Evolutionary conservation across 1,140 invertebrate species (phyloP), one percentile per base, ranked within the genome.

Genomic region (Goniozus legneri): DNA sequence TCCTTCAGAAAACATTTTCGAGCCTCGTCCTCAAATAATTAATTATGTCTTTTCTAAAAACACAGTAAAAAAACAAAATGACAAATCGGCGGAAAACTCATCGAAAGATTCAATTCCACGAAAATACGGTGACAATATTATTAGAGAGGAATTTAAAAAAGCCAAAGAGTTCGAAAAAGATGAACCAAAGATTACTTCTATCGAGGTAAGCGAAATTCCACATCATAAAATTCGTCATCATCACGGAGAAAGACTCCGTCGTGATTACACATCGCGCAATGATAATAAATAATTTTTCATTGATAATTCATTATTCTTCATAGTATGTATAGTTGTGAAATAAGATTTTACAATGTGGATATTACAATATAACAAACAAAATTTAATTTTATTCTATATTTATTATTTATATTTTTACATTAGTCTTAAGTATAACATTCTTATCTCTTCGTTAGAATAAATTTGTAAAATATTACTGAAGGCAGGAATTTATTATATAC

Each of bases 191-290:
- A 44, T 69, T 0, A 51, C 59, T 1, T 68, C 67, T 6, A 59
- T 70, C 3, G 59, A 65, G 39, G 52, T 70, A 6, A 67, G 63
- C 43, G 52, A 67, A 42, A 19, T 52, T n/a, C 61, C 57, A 6
- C 46, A 33, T n/a, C 67, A 67, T 22, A 68, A 64, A 33, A 57
- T 57, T 18, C 57, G 67, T 12, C 67, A 70, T 47, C 67, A 67
- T 45, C 67, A 70, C 13, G 66, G 64, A 0, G 57, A 65, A 31
- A 51, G 50, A 40, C 47, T 52, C 1, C 64, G 50, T 39, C 51
- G 57, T 12, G 50, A 64, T 32, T 60, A 54, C 14, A 34, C 46
- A 33, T 43, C 19, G 12, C 58, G 30, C 40, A 49, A 49, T 46
- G 31, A 31, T n/a, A n/a, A n/a, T n/a, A n/a, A n/a, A n/a, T n/a